Conservation (phyloP, 2,888 invertebrate genomes). For the Xiphydria camelus region DNA sequence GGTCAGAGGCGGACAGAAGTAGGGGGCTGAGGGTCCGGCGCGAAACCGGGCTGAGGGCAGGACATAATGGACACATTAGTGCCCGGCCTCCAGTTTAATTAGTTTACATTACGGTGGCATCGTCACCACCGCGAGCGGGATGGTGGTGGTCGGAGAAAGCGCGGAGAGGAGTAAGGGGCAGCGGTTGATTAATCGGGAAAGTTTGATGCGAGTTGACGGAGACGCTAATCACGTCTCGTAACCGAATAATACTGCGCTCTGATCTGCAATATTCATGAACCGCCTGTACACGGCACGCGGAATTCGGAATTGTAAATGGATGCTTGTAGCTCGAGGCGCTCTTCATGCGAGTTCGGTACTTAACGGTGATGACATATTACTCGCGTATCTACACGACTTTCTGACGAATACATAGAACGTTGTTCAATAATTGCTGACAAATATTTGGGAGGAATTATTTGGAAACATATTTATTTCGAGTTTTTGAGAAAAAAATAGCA, state of each 20-base stretch:
- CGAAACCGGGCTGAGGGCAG: conserved; percentile 37
- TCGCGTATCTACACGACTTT: too few relatives aligned
- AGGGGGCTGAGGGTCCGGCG: conserved; percentile 36
- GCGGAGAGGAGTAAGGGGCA: conserved; percentile 24
- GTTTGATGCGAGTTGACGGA: conserved; percentile 54
- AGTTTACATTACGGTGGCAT: conserved; percentile 55
- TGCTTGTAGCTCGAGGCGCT: too few relatives aligned
- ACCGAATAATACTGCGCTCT: conserved; percentile 34
- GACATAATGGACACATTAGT: conserved; percentile 56
- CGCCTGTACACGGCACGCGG: too few relatives aligned
- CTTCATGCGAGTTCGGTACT: too few relatives aligned
- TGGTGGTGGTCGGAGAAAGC: conserved; percentile 6
- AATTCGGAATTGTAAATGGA: too few relatives aligned
- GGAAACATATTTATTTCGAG: too few relatives aligned
- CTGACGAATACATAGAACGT: too few relatives aligned
- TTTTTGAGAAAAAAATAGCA: neutral
- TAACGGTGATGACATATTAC: too few relatives aligned
- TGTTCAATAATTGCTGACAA: too few relatives aligned
- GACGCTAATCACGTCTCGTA: conserved; percentile 56
- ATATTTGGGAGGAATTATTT: too few relatives aligned
- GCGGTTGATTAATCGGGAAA: conserved; percentile 55
- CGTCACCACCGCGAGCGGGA: conserved; percentile 45
- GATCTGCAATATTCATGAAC: conserved; percentile 34
- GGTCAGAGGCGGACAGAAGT: neutral
- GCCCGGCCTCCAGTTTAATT: conserved; percentile 54